A percentile compares a stretch with the other conserved stretches of the same genome.
phyloP scores from a whole-genome alignment of 2,888 invertebrate species.

The Limnephilus auricula region DNA sequence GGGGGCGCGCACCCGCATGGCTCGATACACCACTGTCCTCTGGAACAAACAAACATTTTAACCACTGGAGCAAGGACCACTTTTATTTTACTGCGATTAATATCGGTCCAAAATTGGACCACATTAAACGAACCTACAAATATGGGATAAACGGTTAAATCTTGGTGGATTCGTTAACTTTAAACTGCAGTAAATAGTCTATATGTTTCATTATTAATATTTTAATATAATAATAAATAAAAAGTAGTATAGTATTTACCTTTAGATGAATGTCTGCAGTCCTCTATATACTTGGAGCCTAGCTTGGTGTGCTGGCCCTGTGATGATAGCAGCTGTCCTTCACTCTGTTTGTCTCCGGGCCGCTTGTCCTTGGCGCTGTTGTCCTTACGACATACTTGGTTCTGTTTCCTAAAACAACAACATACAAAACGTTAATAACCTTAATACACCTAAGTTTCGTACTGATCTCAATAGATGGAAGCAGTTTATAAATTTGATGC shows the following conservation, averaged over 20 bases:
- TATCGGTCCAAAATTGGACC: no score
- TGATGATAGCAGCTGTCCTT: constrained; percentile 6
- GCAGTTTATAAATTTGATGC: background rate
- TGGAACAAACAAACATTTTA: constrained; percentile 35
- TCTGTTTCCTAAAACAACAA: constrained; percentile 46
- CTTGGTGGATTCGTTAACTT: no score
- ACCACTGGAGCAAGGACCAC: no score
- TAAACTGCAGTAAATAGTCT: no score
- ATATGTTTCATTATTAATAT: no score
- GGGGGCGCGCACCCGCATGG: constrained; percentile 62
- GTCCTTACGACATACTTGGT: constrained; percentile 61
- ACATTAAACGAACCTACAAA: no score
- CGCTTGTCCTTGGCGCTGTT: constrained; percentile 40
- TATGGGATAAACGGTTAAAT: no score
- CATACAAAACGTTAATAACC: background rate
- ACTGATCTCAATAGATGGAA: background rate
- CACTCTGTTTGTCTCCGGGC: constrained; percentile 21
- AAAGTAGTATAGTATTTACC: constrained; percentile 46
- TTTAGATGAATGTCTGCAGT: constrained; percentile 64
- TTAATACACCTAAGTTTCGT: background rate
- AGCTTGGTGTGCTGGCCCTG: constrained; percentile 29
- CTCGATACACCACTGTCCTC: constrained; percentile 66
- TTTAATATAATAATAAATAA: no score
- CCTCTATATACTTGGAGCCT: constrained; percentile 57
- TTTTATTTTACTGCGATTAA: no score